Evolutionary conservation across 2,113 vertebrate genomes (phyloP), one percentile per base, ranked within the genome.

Genomic region (Corydoras sp.): DNA sequence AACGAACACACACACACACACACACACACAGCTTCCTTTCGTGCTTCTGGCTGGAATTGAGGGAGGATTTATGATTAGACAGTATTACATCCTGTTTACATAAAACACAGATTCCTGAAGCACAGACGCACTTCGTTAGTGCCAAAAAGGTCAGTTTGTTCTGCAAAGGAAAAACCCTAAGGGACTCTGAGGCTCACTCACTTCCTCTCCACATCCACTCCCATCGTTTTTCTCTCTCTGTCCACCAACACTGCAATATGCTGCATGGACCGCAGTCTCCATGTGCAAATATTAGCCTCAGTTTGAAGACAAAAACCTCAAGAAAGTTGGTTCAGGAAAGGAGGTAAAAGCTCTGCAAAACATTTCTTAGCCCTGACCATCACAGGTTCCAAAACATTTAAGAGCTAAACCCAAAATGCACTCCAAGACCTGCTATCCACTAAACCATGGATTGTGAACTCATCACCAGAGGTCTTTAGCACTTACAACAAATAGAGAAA

Each of bases 61-160:
- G 77, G 83, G 79, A 85, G 84, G 84, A 86, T 88, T 90, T 88
- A 88, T 79, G 79, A 85, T 84, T 85, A 88, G 85, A 88, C 85
- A 85, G 84, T 83, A 83, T 82, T 85, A 81, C 83, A 87, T 89
- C 87, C 86, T 89, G 88, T 91, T 89, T 89, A 89, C 84, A 86
- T 85, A 86, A 84, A 87, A 76, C 81, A 83, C 74, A 80, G 77
- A 76, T 75, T 77, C 72, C 74, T 70, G 71, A 68, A 79, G 76
- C 70, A 80, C 72, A 81, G 77, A 79, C 76, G 68, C 72, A 10
- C 43, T 3, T 55, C 29, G 63, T 70, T 18, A 58, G 48, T 72
- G 35, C 69, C 63, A 71, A 58, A 15, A 77, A 82, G 77, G 80
- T 80, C 76, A 82, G 76, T 24, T 62, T 70, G 68, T 79, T 76